Percentiles rank a stretch among this genome's conserved stretches.
phyloP scores from a whole-genome alignment of 2,888 invertebrate species.

The Oscheius sp. region DNA sequence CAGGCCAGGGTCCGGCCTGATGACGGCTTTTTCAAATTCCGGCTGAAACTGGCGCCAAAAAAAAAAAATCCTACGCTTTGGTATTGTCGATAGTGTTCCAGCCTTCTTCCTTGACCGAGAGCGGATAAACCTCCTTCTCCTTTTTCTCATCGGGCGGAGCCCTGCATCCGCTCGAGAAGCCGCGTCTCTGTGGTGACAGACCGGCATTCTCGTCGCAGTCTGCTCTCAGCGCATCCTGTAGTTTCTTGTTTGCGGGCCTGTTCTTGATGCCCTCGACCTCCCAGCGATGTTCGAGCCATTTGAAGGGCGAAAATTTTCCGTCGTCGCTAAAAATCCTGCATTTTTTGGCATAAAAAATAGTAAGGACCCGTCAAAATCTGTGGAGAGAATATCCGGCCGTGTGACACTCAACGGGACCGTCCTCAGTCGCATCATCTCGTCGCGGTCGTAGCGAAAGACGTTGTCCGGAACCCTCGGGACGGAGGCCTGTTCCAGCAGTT shows the following conservation, averaged over 20 bases:
- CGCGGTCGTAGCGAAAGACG: slow-evolving; percentile 48
- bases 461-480: slow-evolving; percentile 40
- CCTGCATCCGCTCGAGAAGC: slow-evolving; percentile 66
- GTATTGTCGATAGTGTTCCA: slow-evolving; percentile 37
- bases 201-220: slow-evolving; percentile 58
- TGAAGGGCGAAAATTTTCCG: slow-evolving; percentile 66
- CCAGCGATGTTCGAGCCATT: slow-evolving; percentile 68
- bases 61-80: neutral
- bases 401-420: slow-evolving; percentile 49
- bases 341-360: neutral
- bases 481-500: slow-evolving; percentile 45
- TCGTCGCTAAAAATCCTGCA: slow-evolving; percentile 59
- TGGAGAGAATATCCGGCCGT: slow-evolving; percentile 61
- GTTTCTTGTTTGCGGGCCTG: slow-evolving; percentile 51
- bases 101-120: slow-evolving; percentile 30
- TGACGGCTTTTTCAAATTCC: too few species aligned
- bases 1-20: too few species aligned
- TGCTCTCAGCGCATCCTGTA: slow-evolving; percentile 49
- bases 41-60: too few species aligned
- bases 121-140: slow-evolving; percentile 41
- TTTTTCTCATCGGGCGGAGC: slow-evolving; percentile 59
- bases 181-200: slow-evolving; percentile 69
- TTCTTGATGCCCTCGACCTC: slow-evolving; percentile 66
- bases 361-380: slow-evolving; percentile 64
- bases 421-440: slow-evolving; percentile 61